phyloP scores from a whole-genome alignment of 2,888 invertebrate species.

The Xestia rhomboidea region DNA sequence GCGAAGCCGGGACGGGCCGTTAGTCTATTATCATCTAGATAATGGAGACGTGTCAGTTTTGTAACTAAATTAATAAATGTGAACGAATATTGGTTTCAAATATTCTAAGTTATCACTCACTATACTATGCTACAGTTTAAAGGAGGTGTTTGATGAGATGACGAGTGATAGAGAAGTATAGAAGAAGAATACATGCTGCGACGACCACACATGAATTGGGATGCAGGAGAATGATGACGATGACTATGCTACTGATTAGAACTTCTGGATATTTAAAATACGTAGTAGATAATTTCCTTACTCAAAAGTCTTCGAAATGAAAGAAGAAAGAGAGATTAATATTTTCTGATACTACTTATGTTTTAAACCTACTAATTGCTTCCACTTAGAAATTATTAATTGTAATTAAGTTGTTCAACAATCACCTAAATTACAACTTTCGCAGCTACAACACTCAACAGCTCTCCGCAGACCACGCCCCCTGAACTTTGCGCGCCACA shows the following conservation, averaged over 20 bases:
- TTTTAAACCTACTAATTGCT: not conserved
- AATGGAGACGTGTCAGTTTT: not conserved
- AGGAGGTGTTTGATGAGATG: too few relatives aligned
- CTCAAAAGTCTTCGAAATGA: too few relatives aligned
- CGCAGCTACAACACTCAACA: conserved; percentile 32
- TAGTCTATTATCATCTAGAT: not conserved
- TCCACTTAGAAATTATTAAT: not conserved
- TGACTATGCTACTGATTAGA: not conserved
- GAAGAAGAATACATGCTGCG: too few relatives aligned
- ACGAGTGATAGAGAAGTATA: too few relatives aligned
- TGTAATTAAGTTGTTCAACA: conserved; percentile 5
- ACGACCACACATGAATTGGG: too few relatives aligned
- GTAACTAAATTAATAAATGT: not conserved
- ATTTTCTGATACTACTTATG: not conserved
- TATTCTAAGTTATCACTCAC: not conserved
- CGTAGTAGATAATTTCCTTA: too few relatives aligned
- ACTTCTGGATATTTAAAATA: not conserved
- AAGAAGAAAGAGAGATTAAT: too few relatives aligned
- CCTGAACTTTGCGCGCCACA: conserved; percentile 37
- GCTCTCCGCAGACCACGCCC: conserved; percentile 34
- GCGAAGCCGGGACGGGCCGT: too few relatives aligned
- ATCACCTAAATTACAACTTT: conserved; percentile 55
- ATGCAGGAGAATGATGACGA: too few relatives aligned
- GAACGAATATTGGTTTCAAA: not conserved
- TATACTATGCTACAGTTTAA: not conserved